phyloP scores from a whole-genome alignment of 1,140 invertebrate genomes.

The Pinna nobilis region DNA sequence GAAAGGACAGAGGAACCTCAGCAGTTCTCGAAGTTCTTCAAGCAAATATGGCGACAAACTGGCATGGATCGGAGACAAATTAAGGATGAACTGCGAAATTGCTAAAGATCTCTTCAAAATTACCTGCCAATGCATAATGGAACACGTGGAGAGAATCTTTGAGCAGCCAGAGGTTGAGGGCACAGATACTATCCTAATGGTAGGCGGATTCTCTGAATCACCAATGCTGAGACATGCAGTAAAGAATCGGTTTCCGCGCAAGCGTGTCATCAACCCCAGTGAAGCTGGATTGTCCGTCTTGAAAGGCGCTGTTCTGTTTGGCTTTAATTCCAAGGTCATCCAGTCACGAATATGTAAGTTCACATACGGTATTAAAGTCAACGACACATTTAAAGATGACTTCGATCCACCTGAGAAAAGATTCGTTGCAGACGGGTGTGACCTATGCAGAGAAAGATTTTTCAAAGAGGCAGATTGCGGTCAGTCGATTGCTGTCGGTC shows the following conservation, averaged over 20 bases:
- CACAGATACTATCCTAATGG: slow-evolving; percentile 42
- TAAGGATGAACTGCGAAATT: slow-evolving; percentile 42
- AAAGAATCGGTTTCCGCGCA: slow-evolving; percentile 24
- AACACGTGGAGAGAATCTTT: slow-evolving; percentile 29
- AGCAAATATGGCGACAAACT: slow-evolving; percentile 30
- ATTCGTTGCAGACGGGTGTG: slow-evolving; percentile 7
- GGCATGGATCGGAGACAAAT: slow-evolving; percentile 39
- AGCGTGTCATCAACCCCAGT: slow-evolving; percentile 38
- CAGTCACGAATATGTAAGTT: slow-evolving; percentile 33
- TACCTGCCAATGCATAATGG: slow-evolving; percentile 28
- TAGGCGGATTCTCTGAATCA: slow-evolving; percentile 51
- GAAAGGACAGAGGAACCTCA: slow-evolving; percentile 1
- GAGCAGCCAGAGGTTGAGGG: slow-evolving; percentile 18
- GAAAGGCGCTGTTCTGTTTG: slow-evolving; percentile 54
- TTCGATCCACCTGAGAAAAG: slow-evolving; percentile 23
- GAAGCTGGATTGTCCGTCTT: slow-evolving; percentile 44
- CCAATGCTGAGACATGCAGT: slow-evolving; percentile 30
- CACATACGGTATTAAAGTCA: slow-evolving; percentile 45
- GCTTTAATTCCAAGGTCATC: slow-evolving; percentile 43
- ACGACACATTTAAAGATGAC: slow-evolving; percentile 24
- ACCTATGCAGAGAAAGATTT: slow-evolving; percentile 41
- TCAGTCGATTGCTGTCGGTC: slow-evolving; percentile 28
- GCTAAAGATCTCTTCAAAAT: slow-evolving; percentile 40
- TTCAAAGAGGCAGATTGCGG: slow-evolving; percentile 42
- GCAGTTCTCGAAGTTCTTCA: not conserved